Evolutionary conservation across 2,113 vertebrate genomes (phyloP), one percentile per base, ranked within the genome.

Genomic region (Nothocercus nigrocapillus): DNA sequence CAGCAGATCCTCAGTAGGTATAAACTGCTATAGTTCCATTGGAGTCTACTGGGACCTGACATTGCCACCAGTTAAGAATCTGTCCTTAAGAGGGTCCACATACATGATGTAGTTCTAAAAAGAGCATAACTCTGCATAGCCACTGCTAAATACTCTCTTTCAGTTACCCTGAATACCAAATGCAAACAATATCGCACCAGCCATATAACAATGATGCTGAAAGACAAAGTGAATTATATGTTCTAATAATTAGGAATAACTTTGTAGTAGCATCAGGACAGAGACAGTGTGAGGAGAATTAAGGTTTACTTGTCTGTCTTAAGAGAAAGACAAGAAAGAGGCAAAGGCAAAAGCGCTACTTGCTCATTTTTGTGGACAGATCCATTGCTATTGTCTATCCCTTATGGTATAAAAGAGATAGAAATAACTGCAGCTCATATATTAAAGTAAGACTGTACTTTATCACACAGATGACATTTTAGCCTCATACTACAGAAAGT

Each of bases 161-260:
- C 22, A 3, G 44, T 51, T 93, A 85, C 75, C 30, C 9, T 86
- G 86, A 78, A 93, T 95, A 86, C 34, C 85, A 51, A 94, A 92
- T 8, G 1, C 67, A 86, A 88, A 42, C n/a, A 77, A 53, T 95
- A 95, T 68, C 70, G 5, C 47, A 64, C 7, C 2, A 10, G 16
- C 22, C 38, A 66, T 79, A 89, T 79, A 94, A 93, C 87, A 93
- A 91, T 53, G 93, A 87, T 68, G 49, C 61, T 89, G 66, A 89
- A 94, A 85, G 49, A 90, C 54, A 90, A 68, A 76, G 51, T 84
- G 67, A 97, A 93, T 94, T 88, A 51, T 56, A 72, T 87, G 54
- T 91, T 96, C 54, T 88, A 95, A 85, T 94, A 97, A 90, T 22
- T 92, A 14, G 8, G 5, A 15, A 88, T 96, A 91, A 88, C 16